Evolutionary conservation across 1,140 invertebrate species (phyloP), one percentile per base, ranked within the genome.

Genomic region (Cheumatopsyche charites): DNA sequence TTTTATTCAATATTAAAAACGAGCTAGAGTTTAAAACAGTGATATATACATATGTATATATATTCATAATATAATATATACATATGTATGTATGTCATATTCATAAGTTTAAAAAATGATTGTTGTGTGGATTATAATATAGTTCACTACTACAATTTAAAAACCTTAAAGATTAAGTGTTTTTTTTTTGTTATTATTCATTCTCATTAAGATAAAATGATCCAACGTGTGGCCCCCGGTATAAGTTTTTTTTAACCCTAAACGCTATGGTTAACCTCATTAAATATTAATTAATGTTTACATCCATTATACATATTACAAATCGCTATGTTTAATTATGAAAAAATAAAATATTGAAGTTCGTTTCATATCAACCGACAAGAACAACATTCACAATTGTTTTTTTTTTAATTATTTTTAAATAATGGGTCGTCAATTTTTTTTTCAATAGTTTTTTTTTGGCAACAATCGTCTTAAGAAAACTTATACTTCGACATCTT

Each of bases 261-360:
- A 72, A 63, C 36, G 55, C 70, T 72, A 66, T 71, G 65, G 58
- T 74, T 71, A 41, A 68, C 62, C 52, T 72, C 72, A 62, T 58
- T 58, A 58, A 23, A 23, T 23, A 58, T 58, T 58, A 70, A 21
- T 70, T 42, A 70, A 70, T 70, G 41, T 25, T 69, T 70, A 70
- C 52, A 62, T 70, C 29, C 26, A 45, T 26, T 29, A 41, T 62
- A 69, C 62, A 29, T n/a, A 62, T 72, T 69, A 75, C 70, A 69
- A n/a, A 67, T 73, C 45, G 71, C 70, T 72, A 75, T 55, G 15
- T 58, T 65, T 75, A 71, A 75, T 61, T 73, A 76, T 76, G 74
- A 76, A 76, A 76, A 76, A 76, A 76, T 76, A 76, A 76, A 76
- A 73, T 76, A 76, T 76, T 71, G 72, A 73, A 73, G 52, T 76